Evolutionary conservation across 2,888 invertebrate species (phyloP).

Genomic region (Luperina testacea): DNA sequence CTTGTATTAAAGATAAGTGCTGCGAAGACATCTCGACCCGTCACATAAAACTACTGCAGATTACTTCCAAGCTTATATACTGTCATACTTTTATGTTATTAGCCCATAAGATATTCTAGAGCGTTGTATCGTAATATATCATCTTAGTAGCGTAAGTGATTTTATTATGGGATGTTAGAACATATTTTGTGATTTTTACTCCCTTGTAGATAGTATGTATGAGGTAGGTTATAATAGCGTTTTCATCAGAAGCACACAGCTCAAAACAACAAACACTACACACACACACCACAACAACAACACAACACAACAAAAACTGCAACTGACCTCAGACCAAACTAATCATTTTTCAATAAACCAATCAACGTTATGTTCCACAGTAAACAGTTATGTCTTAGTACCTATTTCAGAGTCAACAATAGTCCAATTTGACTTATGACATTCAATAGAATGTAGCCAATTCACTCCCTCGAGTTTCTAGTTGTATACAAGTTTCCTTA

Average conservation of each 20-base stretch:
- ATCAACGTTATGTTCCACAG: neutral
- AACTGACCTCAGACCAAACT: neutral
- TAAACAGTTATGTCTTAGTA: neutral
- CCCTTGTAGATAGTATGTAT: neutral
- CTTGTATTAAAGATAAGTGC: constrained; percentile 77
- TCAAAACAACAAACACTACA: neutral
- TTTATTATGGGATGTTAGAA: neutral
- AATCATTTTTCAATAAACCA: neutral
- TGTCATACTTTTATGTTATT: constrained; percentile 50
- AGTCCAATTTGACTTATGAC: neutral
- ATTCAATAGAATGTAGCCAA: constrained; percentile 4
- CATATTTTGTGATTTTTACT: neutral
- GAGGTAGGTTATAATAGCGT: neutral
- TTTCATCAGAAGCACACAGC: neutral
- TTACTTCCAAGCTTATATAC: constrained; percentile 70
- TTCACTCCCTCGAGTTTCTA: neutral
- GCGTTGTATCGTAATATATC: neutral
- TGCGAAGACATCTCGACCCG: constrained; percentile 70
- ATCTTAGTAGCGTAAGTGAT: neutral
- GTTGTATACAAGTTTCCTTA: constrained; percentile 19
- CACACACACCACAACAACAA: neutral
- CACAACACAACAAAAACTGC: neutral
- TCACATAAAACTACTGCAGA: constrained; percentile 72
- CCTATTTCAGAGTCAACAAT: neutral
- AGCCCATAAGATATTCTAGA: constrained; percentile 17